Evolutionary conservation across 2,888 invertebrate species (phyloP).

Genomic region (Biston betularia): DNA sequence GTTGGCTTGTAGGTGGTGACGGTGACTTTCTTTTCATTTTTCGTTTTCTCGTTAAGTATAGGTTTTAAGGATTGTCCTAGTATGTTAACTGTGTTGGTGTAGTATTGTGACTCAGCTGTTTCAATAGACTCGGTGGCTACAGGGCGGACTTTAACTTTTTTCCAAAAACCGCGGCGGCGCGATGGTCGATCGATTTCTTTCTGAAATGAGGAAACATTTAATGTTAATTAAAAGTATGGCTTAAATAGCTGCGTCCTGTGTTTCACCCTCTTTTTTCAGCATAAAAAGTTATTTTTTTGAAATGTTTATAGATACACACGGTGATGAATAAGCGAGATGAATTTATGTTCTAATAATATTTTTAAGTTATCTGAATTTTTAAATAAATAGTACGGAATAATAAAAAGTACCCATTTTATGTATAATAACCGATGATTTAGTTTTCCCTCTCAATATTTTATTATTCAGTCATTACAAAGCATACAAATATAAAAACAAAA

Average conservation of each 20-base stretch:
- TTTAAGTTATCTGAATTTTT: too few species aligned
- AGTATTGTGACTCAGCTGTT: constrained; percentile 91
- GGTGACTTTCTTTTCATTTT: constrained; percentile 58
- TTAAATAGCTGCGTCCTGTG: not conserved
- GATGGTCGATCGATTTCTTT: constrained; percentile 61
- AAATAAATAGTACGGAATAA: too few species aligned
- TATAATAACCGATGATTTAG: too few species aligned
- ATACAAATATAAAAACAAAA: too few species aligned
- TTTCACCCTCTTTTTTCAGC: too few species aligned
- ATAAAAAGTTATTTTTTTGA: too few species aligned
- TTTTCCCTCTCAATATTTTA: too few species aligned
- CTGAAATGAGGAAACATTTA: constrained; percentile 55
- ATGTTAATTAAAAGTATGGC: not conserved
- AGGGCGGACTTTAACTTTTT: constrained; percentile 88
- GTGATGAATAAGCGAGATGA: too few species aligned
- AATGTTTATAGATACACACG: too few species aligned
- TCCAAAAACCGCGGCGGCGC: constrained; percentile 90
- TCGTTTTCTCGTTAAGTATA: constrained; percentile 57
- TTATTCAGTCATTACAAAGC: too few species aligned
- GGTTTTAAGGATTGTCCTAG: constrained; percentile 64
- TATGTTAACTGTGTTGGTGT: constrained; percentile 86
- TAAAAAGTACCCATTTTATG: too few species aligned
- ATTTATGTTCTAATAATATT: too few species aligned
- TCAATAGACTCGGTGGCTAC: constrained; percentile 88
- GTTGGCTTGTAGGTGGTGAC: constrained; percentile 77